These are phyloP conservation scores for Pangasius krempfi DNA, from an alignment of 2,797 vertebrate genomes.

Conservation along the genomic window DNA sequence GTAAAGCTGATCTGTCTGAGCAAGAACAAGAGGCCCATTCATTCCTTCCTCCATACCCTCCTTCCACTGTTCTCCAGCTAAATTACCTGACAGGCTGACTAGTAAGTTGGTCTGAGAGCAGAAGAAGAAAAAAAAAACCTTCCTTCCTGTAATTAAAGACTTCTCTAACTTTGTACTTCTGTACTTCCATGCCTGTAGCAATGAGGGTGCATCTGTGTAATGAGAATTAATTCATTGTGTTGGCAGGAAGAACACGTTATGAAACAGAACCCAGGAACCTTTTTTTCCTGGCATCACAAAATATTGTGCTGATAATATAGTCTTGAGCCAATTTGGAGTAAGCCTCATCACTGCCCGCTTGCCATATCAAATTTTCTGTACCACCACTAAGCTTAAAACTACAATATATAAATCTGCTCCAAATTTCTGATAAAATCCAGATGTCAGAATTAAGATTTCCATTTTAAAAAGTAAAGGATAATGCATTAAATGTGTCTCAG, in stretches of 20 bases:
- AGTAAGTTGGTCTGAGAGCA: constrained; percentile 22
- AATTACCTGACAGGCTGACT: constrained; percentile 46
- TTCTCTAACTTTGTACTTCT: constrained; percentile 44
- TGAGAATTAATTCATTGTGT: constrained; percentile 7
- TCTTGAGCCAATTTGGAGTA: background rate
- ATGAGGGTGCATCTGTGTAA: constrained; percentile 12
- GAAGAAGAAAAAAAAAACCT: background rate
- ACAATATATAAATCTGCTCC: background rate
- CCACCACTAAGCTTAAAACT: background rate
- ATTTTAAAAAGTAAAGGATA: constrained; percentile 2
- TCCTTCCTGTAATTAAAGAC: constrained; percentile 58
- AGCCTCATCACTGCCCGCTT: background rate
- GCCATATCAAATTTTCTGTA: background rate
- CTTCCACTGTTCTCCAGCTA: constrained; percentile 57
- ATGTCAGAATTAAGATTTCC: background rate
- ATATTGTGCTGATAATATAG: constrained; percentile 2
- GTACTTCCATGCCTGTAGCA: constrained; percentile 51
- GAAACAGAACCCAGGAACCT: background rate
- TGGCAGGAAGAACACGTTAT: constrained; percentile 11
- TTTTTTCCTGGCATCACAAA: background rate
- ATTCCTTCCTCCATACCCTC: constrained; percentile 44
- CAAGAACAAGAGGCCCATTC: constrained; percentile 63
- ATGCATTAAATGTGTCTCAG: background rate
- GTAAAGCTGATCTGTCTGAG: constrained; percentile 57
- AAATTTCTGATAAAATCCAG: background rate